Evolutionary conservation across 2,888 invertebrate species (phyloP), one percentile per base, ranked within the genome.

Genomic region (Saturnia pavonia): DNA sequence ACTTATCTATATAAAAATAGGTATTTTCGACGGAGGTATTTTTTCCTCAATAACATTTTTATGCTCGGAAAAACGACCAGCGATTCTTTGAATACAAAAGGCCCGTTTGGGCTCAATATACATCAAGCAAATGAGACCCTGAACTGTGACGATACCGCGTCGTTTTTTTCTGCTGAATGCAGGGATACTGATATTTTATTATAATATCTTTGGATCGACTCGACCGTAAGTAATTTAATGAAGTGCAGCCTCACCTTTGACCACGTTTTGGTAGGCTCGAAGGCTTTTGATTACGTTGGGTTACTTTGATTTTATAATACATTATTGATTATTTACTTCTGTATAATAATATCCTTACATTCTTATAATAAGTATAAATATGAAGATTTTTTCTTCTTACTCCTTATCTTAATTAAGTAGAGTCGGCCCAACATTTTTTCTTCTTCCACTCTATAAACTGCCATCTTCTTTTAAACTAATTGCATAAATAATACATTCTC

Each of bases 81-180:
- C 75, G 77, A 77, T 78, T 80, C 78, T 82, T 82, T 82, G 82
- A 85, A 84, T 81, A 86, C 82, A 85, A 85, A 85, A 78, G 83
- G 74, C 77, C 76, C 74, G 74, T 77, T 76, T 74, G 82, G 83
- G 83, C 84, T 86, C 86, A 85, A 87, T 86, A 87, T 85, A 83
- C 83, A 83, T 85, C 85, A 86, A 80, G 77, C 82, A 83, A 88
- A 87, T 86, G 87, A 85, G 82, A 84, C 76, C 76, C 73, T 74
- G 75, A 74, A 74, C 72, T 73, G 74, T 78, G 78, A 77, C 77
- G 77, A 74, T 75, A 75, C 70, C 72, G 48, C 71, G 73, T 74
- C 66, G 72, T 69, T 71, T 76, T 77, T 76, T 77, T 75, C 70
- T 73, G 69, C 72, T 74, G 75, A 76, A 76, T 77, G 74, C 74